Conservation (phyloP, 30 jellyfish, hydroid and myxozoan genomes). For the Rhopilema esculentum region DNA sequence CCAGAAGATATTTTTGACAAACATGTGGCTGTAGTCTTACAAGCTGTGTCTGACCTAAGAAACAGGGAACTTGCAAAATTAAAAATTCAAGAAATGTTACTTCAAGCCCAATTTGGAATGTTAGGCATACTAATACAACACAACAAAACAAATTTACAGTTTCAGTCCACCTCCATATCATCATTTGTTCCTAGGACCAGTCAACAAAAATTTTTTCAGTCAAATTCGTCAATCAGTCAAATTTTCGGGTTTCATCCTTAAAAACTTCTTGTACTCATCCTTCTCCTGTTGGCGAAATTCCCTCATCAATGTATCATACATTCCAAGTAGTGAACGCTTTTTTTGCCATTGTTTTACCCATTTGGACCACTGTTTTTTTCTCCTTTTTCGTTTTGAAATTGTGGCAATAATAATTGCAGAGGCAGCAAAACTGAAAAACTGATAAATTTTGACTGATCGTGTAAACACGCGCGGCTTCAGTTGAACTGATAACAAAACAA, state of each 20-base stretch:
- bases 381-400: conserved; percentile 2
- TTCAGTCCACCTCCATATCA: no score
- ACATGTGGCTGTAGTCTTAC: no score
- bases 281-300: conserved; percentile 7
- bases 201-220: conserved; percentile 2
- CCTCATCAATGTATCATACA: background rate
- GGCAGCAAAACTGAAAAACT: conserved; percentile 8
- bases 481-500: background rate
- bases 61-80: no score
- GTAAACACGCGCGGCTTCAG: background rate
- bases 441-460: background rate
- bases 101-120: no score
- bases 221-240: no score
- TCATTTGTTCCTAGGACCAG: no score
- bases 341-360: conserved; percentile 2
- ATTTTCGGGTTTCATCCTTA: background rate
- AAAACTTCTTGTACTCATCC: background rate
- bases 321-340: background rate
- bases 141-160: no score
- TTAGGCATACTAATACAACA: no score
- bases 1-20: no score
- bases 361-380: background rate
- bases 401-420: conserved; percentile 1
- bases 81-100: no score
- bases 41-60: no score